Conservation (phyloP, 2,797 vertebrate genomes). For the Telmatherina bonti region DNA sequence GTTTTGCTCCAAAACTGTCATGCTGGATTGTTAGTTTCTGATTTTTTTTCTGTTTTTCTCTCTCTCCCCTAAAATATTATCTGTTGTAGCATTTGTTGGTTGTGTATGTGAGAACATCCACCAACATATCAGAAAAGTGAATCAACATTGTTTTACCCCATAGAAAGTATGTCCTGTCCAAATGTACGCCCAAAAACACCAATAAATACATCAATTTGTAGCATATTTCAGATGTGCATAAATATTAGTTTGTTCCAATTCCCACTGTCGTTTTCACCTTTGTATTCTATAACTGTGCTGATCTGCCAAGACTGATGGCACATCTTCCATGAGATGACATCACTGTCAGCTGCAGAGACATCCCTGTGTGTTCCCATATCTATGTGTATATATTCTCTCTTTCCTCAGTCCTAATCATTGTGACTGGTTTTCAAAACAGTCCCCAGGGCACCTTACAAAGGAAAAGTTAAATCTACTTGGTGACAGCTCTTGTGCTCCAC, state of each 20-base stretch:
- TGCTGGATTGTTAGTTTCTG: conserved; percentile 52
- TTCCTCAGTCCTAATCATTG: conserved; percentile 50
- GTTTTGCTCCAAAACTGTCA: conserved; percentile 44
- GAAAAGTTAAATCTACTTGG: conserved; percentile 37
- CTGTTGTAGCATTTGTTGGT: conserved; percentile 35
- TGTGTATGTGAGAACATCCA: conserved; percentile 60
- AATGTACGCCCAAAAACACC: neutral
- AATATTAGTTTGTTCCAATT: conserved; percentile 17
- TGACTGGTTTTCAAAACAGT: conserved; percentile 51
- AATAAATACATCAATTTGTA: neutral
- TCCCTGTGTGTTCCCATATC: neutral
- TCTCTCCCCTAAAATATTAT: conserved; percentile 38
- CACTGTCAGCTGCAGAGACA: conserved; percentile 26
- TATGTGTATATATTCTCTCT: conserved; percentile 18
- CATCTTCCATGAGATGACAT: conserved; percentile 40
- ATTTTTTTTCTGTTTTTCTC: conserved; percentile 52
- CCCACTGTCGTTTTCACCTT: conserved; percentile 14
- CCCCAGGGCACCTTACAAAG: conserved; percentile 41
- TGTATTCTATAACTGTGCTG: conserved; percentile 23
- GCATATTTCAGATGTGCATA: conserved; percentile 9
- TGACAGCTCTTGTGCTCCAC: conserved; percentile 50
- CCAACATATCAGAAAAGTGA: conserved; percentile 45
- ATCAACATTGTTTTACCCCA: conserved; percentile 19
- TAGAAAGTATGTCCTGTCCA: neutral
- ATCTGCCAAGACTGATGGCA: conserved; percentile 45